Evolutionary conservation across 2,113 vertebrate genomes (phyloP), one percentile per base, ranked within the genome.

Genomic region (Podarcis muralis): DNA sequence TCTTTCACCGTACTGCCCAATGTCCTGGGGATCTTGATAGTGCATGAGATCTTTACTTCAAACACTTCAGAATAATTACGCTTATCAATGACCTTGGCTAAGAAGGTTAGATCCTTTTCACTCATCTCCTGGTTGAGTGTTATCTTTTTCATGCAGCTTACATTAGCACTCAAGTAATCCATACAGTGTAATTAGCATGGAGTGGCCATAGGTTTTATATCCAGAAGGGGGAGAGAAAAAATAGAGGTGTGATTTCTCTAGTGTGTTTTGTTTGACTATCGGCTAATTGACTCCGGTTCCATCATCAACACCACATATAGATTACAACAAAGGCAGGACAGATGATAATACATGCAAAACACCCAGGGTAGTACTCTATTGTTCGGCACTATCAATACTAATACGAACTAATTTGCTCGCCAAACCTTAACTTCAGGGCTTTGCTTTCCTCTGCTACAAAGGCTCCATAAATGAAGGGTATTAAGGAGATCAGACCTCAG

Each of bases 71-170:
- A 94, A 96, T 96, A 97, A 97, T 96, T 95, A 92, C 76, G 71
- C 91, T 88, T 96, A 91, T 94, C 94, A 91, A 6, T 94, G 94
- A 95, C 96, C 95, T 95, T 95, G 92, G 91, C 90, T 92, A 92
- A 92, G 93, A 94, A 95, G 90, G 92, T 92, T 92, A 96, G 94
- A 96, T 94, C 87, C 92, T 95, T 96, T 95, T 80, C 75, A 86
- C 65, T 91, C 87, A 87, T 95, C 92, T 95, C 90, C 83, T 89
- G 90, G 27, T 93, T 92, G 71, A 84, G 81, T 16, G 81, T 96
- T 97, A 96, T 97, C 96, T 96, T 96, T 96, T 94, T 92, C 89
- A 59, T 80, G 91, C 95, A 95, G 94, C 85, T 95, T 93, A 94
- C 0, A 0, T n/a, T 87, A 57, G 83, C 87, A 87, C 80, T 95